These are phyloP conservation scores for Abrostola tripartita DNA, from an alignment of 2,888 invertebrate genomes.

Conservation along the genomic window DNA sequence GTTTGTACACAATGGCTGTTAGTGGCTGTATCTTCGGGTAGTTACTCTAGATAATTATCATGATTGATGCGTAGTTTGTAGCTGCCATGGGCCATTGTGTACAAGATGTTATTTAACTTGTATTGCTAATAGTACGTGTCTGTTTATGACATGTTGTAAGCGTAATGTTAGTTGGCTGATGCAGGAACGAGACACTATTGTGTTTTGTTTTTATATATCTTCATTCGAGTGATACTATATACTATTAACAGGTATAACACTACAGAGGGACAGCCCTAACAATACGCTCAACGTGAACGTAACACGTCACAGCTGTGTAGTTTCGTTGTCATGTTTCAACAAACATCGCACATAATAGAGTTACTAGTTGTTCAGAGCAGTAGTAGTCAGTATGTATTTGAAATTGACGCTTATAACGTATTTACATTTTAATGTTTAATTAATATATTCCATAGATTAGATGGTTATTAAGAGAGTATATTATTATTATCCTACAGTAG, in stretches of 20 bases:
- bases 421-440: conserved; percentile 66
- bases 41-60: no score
- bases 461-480: conserved; percentile 64
- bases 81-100: not conserved
- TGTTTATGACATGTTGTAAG: not conserved
- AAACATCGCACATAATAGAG: conserved; percentile 53
- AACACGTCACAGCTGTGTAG: not conserved
- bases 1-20: no score
- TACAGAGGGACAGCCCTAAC: not conserved
- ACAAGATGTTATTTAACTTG: conserved; percentile 3
- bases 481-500: conserved; percentile 66
- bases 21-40: no score
- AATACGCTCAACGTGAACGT: conserved; percentile 4
- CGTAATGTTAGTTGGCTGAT: not conserved
- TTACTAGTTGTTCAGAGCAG: conserved; percentile 59
- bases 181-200: not conserved
- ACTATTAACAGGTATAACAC: no score
- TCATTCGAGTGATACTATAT: no score
- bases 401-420: conserved; percentile 72
- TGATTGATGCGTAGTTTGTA: no score
- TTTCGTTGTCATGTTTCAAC: conserved; percentile 13
- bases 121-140: conserved; percentile 25
- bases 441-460: conserved; percentile 73
- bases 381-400: conserved; percentile 68
- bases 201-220: no score